A percentile compares a stretch with the other conserved stretches of the same genome.
These are phyloP conservation scores for Globodera rostochiensis DNA, from an alignment of 1,140 invertebrate species.

Conservation along the genomic window DNA sequence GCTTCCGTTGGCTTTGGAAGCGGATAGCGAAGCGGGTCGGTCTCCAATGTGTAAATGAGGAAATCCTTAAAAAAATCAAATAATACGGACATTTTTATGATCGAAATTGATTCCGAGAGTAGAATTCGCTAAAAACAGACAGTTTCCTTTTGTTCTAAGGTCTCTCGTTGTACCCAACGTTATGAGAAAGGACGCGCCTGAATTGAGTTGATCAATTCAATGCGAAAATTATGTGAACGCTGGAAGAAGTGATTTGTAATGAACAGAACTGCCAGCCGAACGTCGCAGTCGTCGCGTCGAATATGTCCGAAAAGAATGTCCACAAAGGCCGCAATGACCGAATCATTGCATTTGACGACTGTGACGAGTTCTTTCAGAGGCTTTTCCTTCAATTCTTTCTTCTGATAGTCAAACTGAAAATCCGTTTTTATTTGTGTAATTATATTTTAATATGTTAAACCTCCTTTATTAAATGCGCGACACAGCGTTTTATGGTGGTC, in stretches of 20 bases:
- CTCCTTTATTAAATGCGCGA: not conserved
- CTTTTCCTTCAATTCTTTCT: conserved; percentile 42
- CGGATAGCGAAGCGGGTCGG: conserved; percentile 55
- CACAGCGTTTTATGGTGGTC: not conserved
- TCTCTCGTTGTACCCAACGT: too few species aligned
- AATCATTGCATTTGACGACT: conserved; percentile 39
- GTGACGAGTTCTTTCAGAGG: conserved; percentile 40
- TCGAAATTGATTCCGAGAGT: too few species aligned
- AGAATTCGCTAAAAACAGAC: too few species aligned
- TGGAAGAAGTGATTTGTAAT: conserved; percentile 53
- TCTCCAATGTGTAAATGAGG: conserved; percentile 50
- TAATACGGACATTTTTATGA: not conserved
- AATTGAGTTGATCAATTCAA: conserved; percentile 43
- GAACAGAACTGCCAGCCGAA: conserved; percentile 44
- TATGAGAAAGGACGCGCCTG: conserved; percentile 30
- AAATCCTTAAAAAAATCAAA: conserved; percentile 44
- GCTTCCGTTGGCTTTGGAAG: conserved; percentile 42
- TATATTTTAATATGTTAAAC: not conserved
- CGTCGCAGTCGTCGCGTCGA: conserved; percentile 41
- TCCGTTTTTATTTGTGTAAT: not conserved
- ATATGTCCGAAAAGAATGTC: conserved; percentile 47
- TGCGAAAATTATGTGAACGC: conserved; percentile 52
- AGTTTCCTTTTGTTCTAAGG: too few species aligned
- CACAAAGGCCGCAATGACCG: conserved; percentile 44
- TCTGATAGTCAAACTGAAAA: conserved; percentile 49